Evolutionary conservation across 2,113 vertebrate genomes (phyloP).

Genomic region (Oncorhynchus gorbuscha): DNA sequence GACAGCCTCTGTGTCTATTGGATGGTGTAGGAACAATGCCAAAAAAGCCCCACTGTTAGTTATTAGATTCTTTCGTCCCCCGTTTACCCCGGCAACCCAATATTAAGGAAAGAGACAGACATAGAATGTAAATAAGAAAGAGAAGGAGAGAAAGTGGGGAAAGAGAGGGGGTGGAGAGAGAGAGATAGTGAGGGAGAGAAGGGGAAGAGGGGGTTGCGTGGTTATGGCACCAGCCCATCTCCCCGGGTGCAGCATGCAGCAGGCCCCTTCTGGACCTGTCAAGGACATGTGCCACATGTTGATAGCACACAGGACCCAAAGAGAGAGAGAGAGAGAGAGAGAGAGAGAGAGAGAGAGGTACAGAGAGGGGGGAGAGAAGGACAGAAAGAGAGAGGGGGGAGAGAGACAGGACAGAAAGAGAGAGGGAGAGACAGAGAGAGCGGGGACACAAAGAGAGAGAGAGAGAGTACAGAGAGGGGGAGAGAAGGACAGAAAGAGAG

Average conservation of each 20-base stretch:
- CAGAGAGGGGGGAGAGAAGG: conserved; percentile 62
- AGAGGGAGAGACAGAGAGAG: too few species aligned
- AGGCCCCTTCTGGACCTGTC: conserved; percentile 84
- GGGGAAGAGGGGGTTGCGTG: conserved; percentile 65
- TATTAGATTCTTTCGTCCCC: conserved; percentile 94
- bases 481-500: too few species aligned
- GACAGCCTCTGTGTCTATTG: conserved; percentile 85
- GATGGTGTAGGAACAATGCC: conserved; percentile 84
- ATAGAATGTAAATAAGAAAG: conserved; percentile 6
- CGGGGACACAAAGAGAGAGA: too few species aligned
- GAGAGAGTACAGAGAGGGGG: conserved; percentile 59
- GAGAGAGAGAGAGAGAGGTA: conserved; percentile 69
- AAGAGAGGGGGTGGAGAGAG: neutral
- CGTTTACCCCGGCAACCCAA: conserved; percentile 93
- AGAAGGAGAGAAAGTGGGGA: neutral
- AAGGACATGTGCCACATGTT: conserved; percentile 97
- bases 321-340: conserved; percentile 64
- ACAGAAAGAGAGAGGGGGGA: conserved; percentile 10
- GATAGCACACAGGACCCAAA: conserved; percentile 75
- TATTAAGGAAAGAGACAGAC: conserved; percentile 68
- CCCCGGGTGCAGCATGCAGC: conserved; percentile 71
- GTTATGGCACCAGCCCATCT: conserved; percentile 60
- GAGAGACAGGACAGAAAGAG: too few species aligned
- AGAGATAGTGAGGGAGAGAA: conserved; percentile 8
- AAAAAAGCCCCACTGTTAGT: conserved; percentile 95